phyloP scores from a whole-genome alignment of 2,113 vertebrate genomes.

The Sialia sialis region DNA sequence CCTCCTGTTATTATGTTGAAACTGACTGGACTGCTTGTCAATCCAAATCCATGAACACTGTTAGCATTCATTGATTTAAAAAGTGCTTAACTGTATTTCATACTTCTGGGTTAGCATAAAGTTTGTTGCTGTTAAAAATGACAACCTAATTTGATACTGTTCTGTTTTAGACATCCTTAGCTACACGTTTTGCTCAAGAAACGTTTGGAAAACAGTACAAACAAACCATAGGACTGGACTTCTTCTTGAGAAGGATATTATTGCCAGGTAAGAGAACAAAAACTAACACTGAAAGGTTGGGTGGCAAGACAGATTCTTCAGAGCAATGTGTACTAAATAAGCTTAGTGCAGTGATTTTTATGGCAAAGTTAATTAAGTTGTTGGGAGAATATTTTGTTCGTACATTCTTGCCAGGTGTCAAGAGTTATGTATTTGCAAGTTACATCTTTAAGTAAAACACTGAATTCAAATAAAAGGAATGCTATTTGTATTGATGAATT shows the following conservation, averaged over 20 bases:
- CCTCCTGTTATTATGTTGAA: not conserved
- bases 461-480: not conserved
- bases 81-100: slow-evolving; percentile 9
- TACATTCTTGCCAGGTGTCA: not conserved
- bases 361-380: not conserved
- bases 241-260: slow-evolving; percentile 98
- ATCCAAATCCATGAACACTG: not conserved
- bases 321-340: not conserved
- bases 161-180: slow-evolving; percentile 91
- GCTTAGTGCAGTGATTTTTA: not conserved
- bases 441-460: not conserved
- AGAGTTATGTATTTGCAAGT: not conserved
- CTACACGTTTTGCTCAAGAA: slow-evolving; percentile 95
- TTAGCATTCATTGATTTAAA: not conserved
- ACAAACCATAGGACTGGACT: slow-evolving; percentile 98
- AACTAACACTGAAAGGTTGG: not conserved
- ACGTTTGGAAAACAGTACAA: slow-evolving; percentile 99
- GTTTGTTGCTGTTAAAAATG: slow-evolving; percentile 48
- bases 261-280: slow-evolving; percentile 90
- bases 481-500: not conserved
- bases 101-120: not conserved
- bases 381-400: not conserved
- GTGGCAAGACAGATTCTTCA: not conserved
- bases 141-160: slow-evolving; percentile 57
- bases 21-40: not conserved